phyloP scores from a whole-genome alignment of 64 coral and sea anemone genomes.

The Actinia tenebrosa region DNA sequence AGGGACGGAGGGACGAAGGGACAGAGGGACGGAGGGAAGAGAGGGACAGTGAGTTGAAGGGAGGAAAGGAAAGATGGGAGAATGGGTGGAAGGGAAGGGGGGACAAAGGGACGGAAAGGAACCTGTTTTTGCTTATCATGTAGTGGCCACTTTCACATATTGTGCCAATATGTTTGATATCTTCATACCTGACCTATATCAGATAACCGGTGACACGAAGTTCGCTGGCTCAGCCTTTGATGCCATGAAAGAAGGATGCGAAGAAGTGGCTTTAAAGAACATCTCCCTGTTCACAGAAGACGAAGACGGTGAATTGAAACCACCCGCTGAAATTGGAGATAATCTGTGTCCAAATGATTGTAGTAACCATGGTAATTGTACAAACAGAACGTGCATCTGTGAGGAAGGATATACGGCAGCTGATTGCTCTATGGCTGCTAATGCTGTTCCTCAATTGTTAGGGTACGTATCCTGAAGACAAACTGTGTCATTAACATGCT shows the following conservation, averaged over 20 bases:
- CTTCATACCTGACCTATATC: neutral
- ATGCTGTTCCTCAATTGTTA: constrained; percentile 10
- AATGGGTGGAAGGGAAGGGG: neutral
- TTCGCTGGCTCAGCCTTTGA: constrained; percentile 50
- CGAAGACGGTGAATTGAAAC: constrained; percentile 34
- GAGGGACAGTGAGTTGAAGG: neutral
- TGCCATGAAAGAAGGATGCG: constrained; percentile 35
- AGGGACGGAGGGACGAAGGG: neutral
- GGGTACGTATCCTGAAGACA: constrained; percentile 9
- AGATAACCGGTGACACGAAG: constrained; percentile 33
- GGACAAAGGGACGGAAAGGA: neutral
- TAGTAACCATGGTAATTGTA: constrained; percentile 30
- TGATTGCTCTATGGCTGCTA: constrained; percentile 40
- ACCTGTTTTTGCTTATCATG: neutral
- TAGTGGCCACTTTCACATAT: neutral
- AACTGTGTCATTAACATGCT: too few species aligned
- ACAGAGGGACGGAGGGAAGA: too few species aligned
- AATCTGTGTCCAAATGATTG: constrained; percentile 57
- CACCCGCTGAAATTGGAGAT: constrained; percentile 31
- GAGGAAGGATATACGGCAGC: constrained; percentile 37
- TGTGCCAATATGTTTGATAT: neutral
- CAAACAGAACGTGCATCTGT: constrained; percentile 41
- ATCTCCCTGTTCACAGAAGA: constrained; percentile 42
- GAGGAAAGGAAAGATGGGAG: neutral
- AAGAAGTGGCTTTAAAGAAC: constrained; percentile 41